A percentile compares a stretch with the other conserved stretches of the same genome.
Conservation (phyloP, 2,113 vertebrate species). For the Microcebus jonahi region DNA sequence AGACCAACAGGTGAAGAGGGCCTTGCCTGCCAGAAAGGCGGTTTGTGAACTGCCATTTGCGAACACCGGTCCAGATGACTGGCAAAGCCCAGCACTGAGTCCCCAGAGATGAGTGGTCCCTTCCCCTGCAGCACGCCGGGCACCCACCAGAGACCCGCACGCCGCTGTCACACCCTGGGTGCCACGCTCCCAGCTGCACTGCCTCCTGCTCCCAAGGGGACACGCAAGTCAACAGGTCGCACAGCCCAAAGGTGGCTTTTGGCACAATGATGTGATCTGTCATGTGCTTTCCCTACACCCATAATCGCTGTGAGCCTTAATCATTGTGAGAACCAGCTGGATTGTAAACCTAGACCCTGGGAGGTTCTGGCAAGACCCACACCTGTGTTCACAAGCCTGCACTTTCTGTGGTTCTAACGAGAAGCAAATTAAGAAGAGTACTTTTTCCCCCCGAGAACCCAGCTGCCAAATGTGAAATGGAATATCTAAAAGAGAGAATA, state of each 20-base stretch:
- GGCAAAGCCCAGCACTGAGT: not conserved
- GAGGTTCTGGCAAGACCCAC: not conserved
- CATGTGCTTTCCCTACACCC: not conserved
- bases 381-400: not conserved
- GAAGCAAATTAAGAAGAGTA: not conserved
- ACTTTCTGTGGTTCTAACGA: not conserved
- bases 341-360: not conserved
- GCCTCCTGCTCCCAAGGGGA: not conserved
- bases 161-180: fast-evolving
- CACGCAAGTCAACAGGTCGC: fast-evolving
- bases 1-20: not conserved
- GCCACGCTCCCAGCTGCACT: fast-evolving
- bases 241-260: not conserved
- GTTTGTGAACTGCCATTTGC: not conserved
- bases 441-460: not conserved
- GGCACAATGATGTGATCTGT: not conserved
- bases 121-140: fast-evolving
- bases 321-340: not conserved
- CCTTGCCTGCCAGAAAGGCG: not conserved
- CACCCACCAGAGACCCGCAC: not conserved
- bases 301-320: not conserved
- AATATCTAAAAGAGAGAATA: not conserved
- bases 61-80: not conserved
- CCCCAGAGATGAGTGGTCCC: not conserved
- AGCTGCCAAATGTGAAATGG: not conserved